Evolutionary conservation across 2,797 vertebrate species (phyloP).

Genomic region (Fundulus diaphanus): DNA sequence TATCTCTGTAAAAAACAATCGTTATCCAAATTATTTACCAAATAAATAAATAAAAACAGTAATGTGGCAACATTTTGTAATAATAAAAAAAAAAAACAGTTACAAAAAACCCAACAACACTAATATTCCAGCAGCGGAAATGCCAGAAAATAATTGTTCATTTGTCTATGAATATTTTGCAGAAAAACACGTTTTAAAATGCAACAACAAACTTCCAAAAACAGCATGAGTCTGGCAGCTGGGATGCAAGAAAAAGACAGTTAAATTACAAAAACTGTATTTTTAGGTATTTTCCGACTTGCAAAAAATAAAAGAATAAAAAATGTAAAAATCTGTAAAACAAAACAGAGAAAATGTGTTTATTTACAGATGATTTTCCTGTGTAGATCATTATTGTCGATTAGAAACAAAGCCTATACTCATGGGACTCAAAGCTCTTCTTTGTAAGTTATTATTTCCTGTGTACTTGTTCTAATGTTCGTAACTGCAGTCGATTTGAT

Average conservation of each 20-base stretch:
- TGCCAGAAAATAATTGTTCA: background rate
- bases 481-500: background rate
- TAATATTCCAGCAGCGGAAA: background rate
- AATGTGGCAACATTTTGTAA: background rate
- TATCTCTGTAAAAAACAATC: background rate
- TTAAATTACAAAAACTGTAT: background rate
- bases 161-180: background rate
- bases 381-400: background rate
- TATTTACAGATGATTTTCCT: background rate
- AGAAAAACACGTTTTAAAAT: background rate
- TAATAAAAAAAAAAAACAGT: background rate
- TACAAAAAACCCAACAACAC: too few species aligned
- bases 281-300: too few species aligned
- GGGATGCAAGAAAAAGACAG: background rate
- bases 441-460: too few species aligned
- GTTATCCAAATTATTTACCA: background rate
- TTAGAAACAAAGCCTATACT: background rate
- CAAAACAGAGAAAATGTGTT: background rate
- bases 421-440: background rate
- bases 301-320: too few species aligned
- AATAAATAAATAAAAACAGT: too few species aligned
- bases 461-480: too few species aligned
- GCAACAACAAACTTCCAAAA: background rate
- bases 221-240: background rate
- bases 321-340: background rate